Base-by-base conservation (phyloP, 2,113 vertebrate species). In the Phalacrocorax carbo region DNA sequence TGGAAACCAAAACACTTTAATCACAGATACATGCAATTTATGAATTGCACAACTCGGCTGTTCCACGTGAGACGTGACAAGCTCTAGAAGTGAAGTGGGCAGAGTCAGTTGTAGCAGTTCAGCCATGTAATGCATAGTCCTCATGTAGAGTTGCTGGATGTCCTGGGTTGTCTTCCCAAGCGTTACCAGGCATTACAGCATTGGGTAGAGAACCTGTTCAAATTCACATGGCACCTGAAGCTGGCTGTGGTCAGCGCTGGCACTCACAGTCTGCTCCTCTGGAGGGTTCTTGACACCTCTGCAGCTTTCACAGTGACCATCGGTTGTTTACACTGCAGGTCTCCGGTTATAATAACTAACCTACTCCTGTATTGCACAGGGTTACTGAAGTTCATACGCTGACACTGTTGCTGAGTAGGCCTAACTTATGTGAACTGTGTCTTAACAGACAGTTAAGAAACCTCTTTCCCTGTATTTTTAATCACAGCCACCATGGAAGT, bases 31-130 rank as follows among this genome's bases (percentile, higher is more conserved):
- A 3, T 52, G 23, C 36, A 57, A 2, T 58, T 58, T 54, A 30
- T 54, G 46, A 82, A 21, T 26, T 36, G 38, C 1, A 3, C 16
- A 20, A 15, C 21, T 68, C 14, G 10, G 26, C 26, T 20, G 9
- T 62, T 52, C 27, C 12, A 11, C 0, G 0, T 46, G 30, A 49
- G 22, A 20, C 0, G 2, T n/a, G 23, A 40, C n/a, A 68, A 57
- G 32, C 48, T 68, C 11, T 40, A 9, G 5, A 23, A 55, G 11
- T n/a, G 36, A 42, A 17, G 51, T 6, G 38, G 42, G 26, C n/a
- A 85, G 42, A 19, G 36, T 66, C 29, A 26, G 15, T 34, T n/a
- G 57, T 4, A 49, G 71, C 48, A 29, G n/a, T 54, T 77, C 38
- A 40, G 57, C 30, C 5, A 0, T 7, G 34, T 32, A 49, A 1